Conservation (phyloP, 2,888 invertebrate species). For the Magallana nippona region DNA sequence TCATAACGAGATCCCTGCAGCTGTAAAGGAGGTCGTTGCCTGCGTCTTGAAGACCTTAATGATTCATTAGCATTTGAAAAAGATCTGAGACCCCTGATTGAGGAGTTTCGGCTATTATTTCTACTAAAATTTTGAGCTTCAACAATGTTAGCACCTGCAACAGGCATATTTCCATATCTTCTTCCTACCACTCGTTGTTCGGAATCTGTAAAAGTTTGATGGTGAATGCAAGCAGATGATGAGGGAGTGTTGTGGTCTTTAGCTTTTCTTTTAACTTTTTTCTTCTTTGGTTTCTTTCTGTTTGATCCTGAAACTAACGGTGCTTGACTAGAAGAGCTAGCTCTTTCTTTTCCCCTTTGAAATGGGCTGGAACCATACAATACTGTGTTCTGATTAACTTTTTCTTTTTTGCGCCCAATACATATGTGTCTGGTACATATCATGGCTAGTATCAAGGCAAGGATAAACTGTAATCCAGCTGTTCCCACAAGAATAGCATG, state of each 20-base stretch:
- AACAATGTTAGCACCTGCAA: constrained; percentile 38
- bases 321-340: constrained; percentile 42
- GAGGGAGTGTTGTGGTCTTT: background rate
- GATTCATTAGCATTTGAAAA: constrained; percentile 12
- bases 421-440: constrained; percentile 68
- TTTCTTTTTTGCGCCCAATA: constrained; percentile 51
- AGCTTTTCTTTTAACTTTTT: background rate
- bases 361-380: constrained; percentile 40
- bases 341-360: constrained; percentile 33
- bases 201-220: constrained; percentile 8
- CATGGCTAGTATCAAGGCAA: constrained; percentile 64
- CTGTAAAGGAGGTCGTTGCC: constrained; percentile 7
- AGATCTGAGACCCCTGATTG: background rate
- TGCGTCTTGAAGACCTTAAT: constrained; percentile 1
- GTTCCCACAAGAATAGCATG: constrained; percentile 68
- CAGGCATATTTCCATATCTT: constrained; percentile 39
- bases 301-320: constrained; percentile 38
- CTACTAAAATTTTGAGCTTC: constrained; percentile 33
- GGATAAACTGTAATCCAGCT: constrained; percentile 62
- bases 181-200: constrained; percentile 25
- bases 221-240: background rate
- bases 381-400: constrained; percentile 32
- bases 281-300: constrained; percentile 5
- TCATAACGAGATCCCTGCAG: constrained; percentile 20
- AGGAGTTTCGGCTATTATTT: constrained; percentile 26